Percentiles rank a stretch among this genome's conserved stretches.
These are phyloP conservation scores for Chaetura pelagica DNA, from an alignment of 2,113 vertebrate genomes.

Conservation along the genomic window DNA sequence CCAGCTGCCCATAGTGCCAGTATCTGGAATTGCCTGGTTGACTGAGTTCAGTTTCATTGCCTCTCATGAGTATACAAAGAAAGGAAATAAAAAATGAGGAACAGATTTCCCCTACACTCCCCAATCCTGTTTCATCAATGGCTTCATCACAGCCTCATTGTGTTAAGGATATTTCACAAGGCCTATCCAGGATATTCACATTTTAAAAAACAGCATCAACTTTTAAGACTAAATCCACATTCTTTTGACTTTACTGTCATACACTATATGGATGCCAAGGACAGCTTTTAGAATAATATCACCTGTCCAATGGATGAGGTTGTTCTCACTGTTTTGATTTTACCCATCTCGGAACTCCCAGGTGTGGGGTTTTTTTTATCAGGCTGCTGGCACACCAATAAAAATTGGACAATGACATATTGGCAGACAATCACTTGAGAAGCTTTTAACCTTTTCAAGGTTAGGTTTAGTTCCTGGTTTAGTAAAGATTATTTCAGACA, in stretches of 20 bases:
- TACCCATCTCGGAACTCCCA: not conserved
- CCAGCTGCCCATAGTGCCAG: not conserved
- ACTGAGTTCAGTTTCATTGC: not conserved
- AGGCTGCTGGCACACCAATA: not conserved
- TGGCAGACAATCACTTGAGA: not conserved
- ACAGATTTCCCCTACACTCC: not conserved
- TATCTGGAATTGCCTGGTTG: not conserved
- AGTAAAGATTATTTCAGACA: not conserved
- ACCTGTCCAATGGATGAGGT: not conserved
- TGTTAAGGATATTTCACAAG: not conserved
- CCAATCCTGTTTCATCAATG: not conserved
- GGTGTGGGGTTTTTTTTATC: not conserved
- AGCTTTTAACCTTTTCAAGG: not conserved
- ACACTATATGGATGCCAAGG: not conserved
- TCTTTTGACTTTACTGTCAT: not conserved
- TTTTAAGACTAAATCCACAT: not conserved
- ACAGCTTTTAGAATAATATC: not conserved
- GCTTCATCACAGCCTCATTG: not conserved
- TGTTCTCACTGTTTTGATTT: constrained; percentile 18
- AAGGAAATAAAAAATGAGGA: not conserved
- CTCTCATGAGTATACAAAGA: not conserved
- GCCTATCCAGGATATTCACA: not conserved
- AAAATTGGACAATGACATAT: not conserved
- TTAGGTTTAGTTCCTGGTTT: not conserved
- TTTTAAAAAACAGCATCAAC: not conserved